These are phyloP conservation scores for Vandiemenella viatica DNA, from an alignment of 2,888 invertebrate genomes.

Conservation along the genomic window DNA sequence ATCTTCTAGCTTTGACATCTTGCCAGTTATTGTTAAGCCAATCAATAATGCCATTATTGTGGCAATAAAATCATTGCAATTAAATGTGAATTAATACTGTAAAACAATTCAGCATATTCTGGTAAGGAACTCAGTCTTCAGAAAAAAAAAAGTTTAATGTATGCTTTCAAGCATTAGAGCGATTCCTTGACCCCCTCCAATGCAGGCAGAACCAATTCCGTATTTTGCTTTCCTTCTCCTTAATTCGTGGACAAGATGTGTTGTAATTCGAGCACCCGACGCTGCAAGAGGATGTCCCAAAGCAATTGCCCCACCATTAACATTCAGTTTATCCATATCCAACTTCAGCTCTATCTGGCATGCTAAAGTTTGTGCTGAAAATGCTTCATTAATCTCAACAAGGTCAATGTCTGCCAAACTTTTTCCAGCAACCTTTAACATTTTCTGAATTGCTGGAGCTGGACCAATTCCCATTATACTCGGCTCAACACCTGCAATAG, in stretches of 20 bases:
- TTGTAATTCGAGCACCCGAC: constrained; percentile 81
- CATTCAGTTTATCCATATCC: constrained; percentile 76
- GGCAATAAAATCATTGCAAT: no score
- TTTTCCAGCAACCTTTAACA: constrained; percentile 64
- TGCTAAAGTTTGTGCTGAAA: constrained; percentile 85
- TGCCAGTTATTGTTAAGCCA: no score
- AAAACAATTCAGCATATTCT: no score
- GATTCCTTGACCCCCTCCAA: constrained; percentile 97
- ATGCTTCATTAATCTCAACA: constrained; percentile 95
- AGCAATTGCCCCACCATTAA: constrained; percentile 92
- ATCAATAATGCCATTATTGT: no score
- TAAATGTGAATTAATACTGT: no score
- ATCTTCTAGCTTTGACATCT: no score
- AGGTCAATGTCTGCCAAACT: constrained; percentile 78
- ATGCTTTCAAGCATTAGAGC: constrained; percentile 74
- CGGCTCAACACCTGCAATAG: constrained; percentile 90
- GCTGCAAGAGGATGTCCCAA: constrained; percentile 95
- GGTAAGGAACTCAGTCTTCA: no score
- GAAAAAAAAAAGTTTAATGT: constrained; percentile 9
- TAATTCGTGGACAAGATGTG: constrained; percentile 62
- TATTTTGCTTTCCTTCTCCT: constrained; percentile 73
- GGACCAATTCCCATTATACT: constrained; percentile 97
- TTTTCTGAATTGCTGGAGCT: constrained; percentile 77
- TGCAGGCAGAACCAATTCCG: constrained; percentile 91
- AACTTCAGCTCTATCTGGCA: constrained; percentile 80